Evolutionary conservation across 2,888 invertebrate species (phyloP).

Genomic region (Dryocosmus kuriphilus): DNA sequence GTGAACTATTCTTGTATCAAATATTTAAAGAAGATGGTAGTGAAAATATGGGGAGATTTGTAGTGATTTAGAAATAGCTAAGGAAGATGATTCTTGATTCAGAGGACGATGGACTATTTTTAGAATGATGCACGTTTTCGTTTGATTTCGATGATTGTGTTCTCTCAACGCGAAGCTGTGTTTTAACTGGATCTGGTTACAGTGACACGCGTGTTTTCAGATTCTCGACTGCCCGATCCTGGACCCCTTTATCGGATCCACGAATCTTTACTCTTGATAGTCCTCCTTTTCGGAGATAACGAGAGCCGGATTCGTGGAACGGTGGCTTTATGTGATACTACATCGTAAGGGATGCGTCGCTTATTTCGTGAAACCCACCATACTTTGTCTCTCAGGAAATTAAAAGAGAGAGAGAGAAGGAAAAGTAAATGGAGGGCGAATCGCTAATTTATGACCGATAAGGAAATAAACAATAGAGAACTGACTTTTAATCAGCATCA

Average conservation of each 20-base stretch:
- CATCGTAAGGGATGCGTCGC: slow-evolving; percentile 18
- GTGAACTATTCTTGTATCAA: too few relatives aligned
- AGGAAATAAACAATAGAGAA: not conserved
- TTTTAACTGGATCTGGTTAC: slow-evolving; percentile 71
- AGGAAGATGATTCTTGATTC: not conserved
- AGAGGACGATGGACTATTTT: slow-evolving; percentile 63
- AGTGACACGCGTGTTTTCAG: slow-evolving; percentile 61
- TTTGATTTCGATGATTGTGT: slow-evolving; percentile 74
- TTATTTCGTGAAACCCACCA: slow-evolving; percentile 38
- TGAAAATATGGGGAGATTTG: not conserved
- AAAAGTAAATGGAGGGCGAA: slow-evolving; percentile 3
- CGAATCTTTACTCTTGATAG: slow-evolving; percentile 57
- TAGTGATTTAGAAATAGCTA: not conserved
- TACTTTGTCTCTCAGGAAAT: slow-evolving; percentile 43
- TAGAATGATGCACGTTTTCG: slow-evolving; percentile 73
- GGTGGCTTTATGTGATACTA: slow-evolving; percentile 33
- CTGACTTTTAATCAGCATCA: slow-evolving; percentile 18
- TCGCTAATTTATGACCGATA: slow-evolving; percentile 40
- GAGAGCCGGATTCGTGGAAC: slow-evolving; percentile 46
- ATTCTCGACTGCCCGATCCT: slow-evolving; percentile 54
- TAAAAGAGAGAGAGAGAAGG: not conserved
- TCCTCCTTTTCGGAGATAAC: slow-evolving; percentile 39
- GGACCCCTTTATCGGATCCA: slow-evolving; percentile 57
- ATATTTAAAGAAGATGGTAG: too few relatives aligned
- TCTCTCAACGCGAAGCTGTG: slow-evolving; percentile 50